Evolutionary conservation across 2,797 vertebrate species (phyloP), one percentile per base, ranked within the genome.

Genomic region (Apogon hyalosoma): DNA sequence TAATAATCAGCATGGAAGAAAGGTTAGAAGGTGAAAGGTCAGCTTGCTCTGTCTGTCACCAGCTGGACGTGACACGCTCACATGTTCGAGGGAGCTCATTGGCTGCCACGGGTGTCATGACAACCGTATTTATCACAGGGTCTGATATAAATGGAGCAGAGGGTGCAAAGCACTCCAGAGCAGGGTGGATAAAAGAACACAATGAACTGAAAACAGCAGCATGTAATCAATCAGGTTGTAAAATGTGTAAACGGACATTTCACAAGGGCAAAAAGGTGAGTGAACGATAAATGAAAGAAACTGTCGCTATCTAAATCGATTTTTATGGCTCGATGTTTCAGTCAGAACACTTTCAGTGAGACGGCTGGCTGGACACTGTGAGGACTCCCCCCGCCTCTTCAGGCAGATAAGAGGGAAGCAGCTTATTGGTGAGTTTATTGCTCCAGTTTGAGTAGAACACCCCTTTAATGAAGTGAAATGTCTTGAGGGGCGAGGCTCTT

Each of bases 1-100:
- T 89, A 87, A 87, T 88, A 83, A 85, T 81, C 87, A 75, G 86
- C 80, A 73, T 73, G 86, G 77, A 68, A 74, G 77, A 86, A 86
- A 86, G 78, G 82, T 80, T 59, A 87, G 73, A 65, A 78, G 85
- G 88, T 84, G 75, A 82, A 74, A 86, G 80, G 87, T 79, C 82
- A 58, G n/a, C 61, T 59, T 6, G 62, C 48, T 45, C 41, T 14
- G 66, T 60, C 78, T 36, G 64, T 80, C 73, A 51, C 47, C 39
- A 11, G 63, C 56, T 14, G 66, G 46, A 69, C 52, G 46, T 10
- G 46, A 65, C 68, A 66, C 56, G 31, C 64, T 45, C 60, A 15
- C 52, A 6, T 41, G 5, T 58, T 66, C 51, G 61, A 41, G 65
- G 1, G 8, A 76, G 79, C 82, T 80, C 62, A 76, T 52, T 73